phyloP scores from a whole-genome alignment of 2,888 invertebrate genomes.

The Stegana nigrithorax region DNA sequence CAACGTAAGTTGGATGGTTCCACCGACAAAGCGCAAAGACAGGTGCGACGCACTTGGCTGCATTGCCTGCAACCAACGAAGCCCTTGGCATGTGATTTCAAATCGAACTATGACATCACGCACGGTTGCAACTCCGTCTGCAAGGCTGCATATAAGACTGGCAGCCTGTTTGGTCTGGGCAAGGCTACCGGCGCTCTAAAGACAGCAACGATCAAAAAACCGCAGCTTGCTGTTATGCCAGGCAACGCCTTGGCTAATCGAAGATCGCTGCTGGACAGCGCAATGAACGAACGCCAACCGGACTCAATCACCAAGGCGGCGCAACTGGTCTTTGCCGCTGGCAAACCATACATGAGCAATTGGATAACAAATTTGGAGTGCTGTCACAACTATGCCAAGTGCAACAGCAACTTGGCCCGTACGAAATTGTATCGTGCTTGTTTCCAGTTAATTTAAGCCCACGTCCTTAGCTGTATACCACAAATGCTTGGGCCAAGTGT shows the following conservation, averaged over 20 bases:
- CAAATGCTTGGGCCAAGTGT: background rate
- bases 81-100: too few relatives aligned
- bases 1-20: too few relatives aligned
- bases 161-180: background rate
- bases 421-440: slow-evolving; percentile 14
- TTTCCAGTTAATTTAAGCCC: background rate
- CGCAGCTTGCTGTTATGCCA: background rate
- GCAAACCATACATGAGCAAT: background rate
- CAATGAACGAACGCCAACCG: background rate
- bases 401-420: background rate
- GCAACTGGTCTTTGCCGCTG: background rate
- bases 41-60: background rate
- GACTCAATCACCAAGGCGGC: background rate
- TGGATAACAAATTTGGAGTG: background rate
- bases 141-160: background rate
- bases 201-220: background rate
- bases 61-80: background rate
- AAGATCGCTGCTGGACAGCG: background rate
- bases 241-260: background rate
- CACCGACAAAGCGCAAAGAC: background rate
- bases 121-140: background rate
- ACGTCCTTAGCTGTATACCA: too few relatives aligned
- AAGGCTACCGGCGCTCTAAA: background rate
- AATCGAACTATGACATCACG: background rate
- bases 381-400: background rate